These are phyloP conservation scores for Gymnocypris eckloni DNA, from an alignment of 2,797 vertebrate species.

Conservation along the genomic window DNA sequence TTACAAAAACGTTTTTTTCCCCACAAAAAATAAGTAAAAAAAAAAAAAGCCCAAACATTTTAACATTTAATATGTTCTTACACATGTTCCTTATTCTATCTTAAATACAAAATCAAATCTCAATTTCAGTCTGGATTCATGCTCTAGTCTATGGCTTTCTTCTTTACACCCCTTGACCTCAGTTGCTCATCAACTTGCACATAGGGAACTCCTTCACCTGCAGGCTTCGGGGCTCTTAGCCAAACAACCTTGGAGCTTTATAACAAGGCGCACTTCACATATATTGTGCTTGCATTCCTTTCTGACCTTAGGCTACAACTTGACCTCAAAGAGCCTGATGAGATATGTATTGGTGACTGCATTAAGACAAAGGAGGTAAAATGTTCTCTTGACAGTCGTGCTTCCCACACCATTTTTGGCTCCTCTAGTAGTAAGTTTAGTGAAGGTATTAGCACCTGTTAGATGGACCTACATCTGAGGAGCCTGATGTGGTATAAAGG, in stretches of 20 bases:
- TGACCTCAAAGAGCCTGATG: background rate
- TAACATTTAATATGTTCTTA: background rate
- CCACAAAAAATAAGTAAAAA: background rate
- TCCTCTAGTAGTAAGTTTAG: background rate
- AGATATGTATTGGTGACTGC: background rate
- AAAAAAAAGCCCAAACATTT: background rate
- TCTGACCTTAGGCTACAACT: background rate
- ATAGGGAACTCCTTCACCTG: background rate
- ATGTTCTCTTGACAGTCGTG: background rate
- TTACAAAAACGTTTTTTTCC: background rate
- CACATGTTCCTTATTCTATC: background rate
- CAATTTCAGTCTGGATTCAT: background rate
- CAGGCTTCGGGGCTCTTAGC: background rate
- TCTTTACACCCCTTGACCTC: background rate
- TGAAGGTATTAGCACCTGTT: background rate
- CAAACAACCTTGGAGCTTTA: background rate
- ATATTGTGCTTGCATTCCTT: background rate
- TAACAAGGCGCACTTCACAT: background rate
- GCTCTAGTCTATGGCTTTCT: background rate
- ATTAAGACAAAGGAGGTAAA: background rate
- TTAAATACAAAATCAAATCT: background rate
- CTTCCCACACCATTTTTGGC: background rate
- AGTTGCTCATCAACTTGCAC: background rate
- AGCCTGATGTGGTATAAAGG: slow-evolving; percentile 1
- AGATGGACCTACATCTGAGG: background rate